Evolutionary conservation across 2,113 vertebrate genomes (phyloP).

Genomic region (Empidonax alnorum): DNA sequence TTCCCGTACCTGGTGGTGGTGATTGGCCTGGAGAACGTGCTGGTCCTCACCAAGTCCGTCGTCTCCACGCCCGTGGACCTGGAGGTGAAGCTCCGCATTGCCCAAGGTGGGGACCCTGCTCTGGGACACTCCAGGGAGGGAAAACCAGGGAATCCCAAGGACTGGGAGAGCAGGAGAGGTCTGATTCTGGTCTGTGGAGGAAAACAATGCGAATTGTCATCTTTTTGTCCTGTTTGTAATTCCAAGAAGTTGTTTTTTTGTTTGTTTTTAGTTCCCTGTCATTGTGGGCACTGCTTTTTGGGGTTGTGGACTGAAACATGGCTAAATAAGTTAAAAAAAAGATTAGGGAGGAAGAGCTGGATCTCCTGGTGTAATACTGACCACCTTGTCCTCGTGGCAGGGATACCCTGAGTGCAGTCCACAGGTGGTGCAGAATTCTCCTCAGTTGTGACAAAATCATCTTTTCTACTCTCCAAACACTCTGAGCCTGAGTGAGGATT

Average conservation of each 20-base stretch:
- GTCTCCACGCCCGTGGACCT: slow-evolving; percentile 97
- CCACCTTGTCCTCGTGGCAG: neutral
- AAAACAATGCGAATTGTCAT: neutral
- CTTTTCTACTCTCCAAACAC: fast-evolving
- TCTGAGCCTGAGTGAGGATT: neutral
- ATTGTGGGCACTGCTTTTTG: neutral
- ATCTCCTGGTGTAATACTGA: neutral
- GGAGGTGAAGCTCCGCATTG: slow-evolving; percentile 96
- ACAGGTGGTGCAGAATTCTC: neutral
- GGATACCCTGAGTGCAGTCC: neutral
- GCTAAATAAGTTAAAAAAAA: neutral
- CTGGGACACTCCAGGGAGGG: neutral
- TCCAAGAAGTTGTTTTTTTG: neutral
- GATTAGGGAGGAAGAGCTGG: neutral
- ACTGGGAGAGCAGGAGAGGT: neutral
- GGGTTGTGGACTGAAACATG: neutral
- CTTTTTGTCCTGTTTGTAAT: neutral
- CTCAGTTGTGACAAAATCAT: neutral
- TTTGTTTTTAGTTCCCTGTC: neutral
- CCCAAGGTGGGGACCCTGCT: slow-evolving; percentile 82
- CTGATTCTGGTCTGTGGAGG: neutral
- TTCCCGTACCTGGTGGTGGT: slow-evolving; percentile 98
- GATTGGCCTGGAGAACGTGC: slow-evolving; percentile 94
- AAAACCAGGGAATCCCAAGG: neutral
- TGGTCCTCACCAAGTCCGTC: slow-evolving; percentile 97